Evolutionary conservation across 2,888 invertebrate species (phyloP).

Genomic region (Drosophila kuntzei): DNA sequence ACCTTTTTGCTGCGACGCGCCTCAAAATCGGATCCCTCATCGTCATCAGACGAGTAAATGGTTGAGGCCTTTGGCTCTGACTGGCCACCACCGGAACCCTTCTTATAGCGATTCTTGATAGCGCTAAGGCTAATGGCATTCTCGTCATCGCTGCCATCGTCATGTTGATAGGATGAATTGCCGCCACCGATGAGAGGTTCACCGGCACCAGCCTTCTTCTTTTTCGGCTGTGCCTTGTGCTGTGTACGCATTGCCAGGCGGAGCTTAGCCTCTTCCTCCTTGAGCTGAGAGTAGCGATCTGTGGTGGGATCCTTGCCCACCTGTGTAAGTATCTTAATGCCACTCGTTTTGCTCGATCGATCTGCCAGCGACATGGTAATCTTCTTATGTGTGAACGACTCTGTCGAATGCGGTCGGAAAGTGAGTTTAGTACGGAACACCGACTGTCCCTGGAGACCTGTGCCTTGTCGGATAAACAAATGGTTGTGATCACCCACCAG

Average conservation of each 20-base stretch:
- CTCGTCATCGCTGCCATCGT: slow-evolving; percentile 96
- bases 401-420: slow-evolving; percentile 99
- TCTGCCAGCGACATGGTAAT: slow-evolving; percentile 99
- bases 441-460: slow-evolving; percentile 98
- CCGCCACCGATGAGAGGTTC: slow-evolving; percentile 82
- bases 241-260: slow-evolving; percentile 92
- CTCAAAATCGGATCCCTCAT: slow-evolving; percentile 92
- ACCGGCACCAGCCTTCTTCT: slow-evolving; percentile 85
- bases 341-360: slow-evolving; percentile 95
- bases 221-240: slow-evolving; percentile 86
- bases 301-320: slow-evolving; percentile 94
- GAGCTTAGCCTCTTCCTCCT: slow-evolving; percentile 98
- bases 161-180: slow-evolving; percentile 86
- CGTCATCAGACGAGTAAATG: slow-evolving; percentile 95
- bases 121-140: slow-evolving; percentile 96
- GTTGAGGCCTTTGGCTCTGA: slow-evolving; percentile 86
- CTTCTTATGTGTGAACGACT: slow-evolving; percentile 99
- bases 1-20: slow-evolving; percentile 89
- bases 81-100: slow-evolving; percentile 85
- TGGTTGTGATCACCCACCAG: slow-evolving; percentile 98
- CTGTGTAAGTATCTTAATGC: slow-evolving; percentile 97
- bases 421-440: slow-evolving; percentile 98
- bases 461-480: slow-evolving; percentile 98
- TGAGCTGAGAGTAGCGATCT: slow-evolving; percentile 95
- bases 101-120: slow-evolving; percentile 97